These are phyloP conservation scores for Alcis repandata DNA, from an alignment of 2,888 invertebrate species.

Conservation along the genomic window DNA sequence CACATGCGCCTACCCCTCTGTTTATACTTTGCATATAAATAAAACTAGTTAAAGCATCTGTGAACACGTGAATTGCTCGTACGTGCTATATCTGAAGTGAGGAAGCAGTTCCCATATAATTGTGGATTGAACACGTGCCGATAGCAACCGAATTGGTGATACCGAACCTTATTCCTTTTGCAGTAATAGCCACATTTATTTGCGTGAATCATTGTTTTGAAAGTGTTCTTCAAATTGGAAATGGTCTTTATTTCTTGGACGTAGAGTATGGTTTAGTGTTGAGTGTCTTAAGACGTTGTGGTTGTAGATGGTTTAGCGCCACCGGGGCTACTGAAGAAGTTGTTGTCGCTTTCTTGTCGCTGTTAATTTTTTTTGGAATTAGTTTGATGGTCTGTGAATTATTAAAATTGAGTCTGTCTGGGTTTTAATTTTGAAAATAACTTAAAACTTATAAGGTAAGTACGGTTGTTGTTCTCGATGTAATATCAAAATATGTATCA, in stretches of 20 bases:
- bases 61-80: slow-evolving; percentile 64
- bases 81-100: slow-evolving; percentile 71
- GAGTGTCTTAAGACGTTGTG: slow-evolving; percentile 32
- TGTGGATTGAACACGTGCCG: slow-evolving; percentile 37
- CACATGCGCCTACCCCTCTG: slow-evolving; percentile 44
- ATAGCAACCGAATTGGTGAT: slow-evolving; percentile 39
- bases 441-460: no score
- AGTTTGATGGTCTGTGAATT: no score
- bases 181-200: slow-evolving; percentile 52
- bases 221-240: slow-evolving; percentile 13
- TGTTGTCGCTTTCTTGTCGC: slow-evolving; percentile 8
- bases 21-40: slow-evolving; percentile 55
- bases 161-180: slow-evolving; percentile 53
- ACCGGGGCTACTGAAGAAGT: slow-evolving; percentile 42
- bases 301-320: slow-evolving; percentile 35
- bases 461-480: no score
- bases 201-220: slow-evolving; percentile 45
- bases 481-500: no score
- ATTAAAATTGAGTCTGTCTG: neutral
- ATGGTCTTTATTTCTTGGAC: slow-evolving; percentile 6
- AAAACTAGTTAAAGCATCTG: slow-evolving; percentile 59
- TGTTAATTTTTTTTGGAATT: neutral
- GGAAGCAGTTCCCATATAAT: slow-evolving; percentile 56
- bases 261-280: slow-evolving; percentile 23
- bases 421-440: neutral